Evolutionary conservation across 2,797 vertebrate species (phyloP).

Genomic region (Girardinus metallicus): DNA sequence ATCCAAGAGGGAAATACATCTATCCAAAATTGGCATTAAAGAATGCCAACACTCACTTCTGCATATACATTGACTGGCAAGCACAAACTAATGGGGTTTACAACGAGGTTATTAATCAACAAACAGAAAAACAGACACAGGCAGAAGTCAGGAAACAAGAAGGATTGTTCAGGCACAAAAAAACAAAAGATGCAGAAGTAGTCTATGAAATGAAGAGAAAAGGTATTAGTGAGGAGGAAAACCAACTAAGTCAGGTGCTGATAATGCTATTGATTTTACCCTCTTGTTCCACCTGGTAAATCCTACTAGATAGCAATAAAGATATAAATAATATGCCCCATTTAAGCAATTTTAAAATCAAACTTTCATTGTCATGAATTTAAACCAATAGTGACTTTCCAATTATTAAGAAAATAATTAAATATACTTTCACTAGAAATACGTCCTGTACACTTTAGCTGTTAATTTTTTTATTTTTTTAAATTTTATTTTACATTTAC

Average conservation of each 20-base stretch:
- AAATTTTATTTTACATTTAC: background rate
- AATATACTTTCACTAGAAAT: background rate
- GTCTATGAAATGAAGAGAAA: slow-evolving; percentile 12
- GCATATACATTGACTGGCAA: slow-evolving; percentile 61
- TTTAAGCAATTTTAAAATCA: background rate
- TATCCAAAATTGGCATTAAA: background rate
- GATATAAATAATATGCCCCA: background rate
- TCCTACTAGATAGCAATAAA: background rate
- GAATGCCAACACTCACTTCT: slow-evolving; percentile 16
- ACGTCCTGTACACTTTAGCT: background rate
- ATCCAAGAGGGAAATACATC: background rate
- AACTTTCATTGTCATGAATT: background rate
- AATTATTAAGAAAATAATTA: background rate
- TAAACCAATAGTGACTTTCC: background rate
- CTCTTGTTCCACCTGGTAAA: slow-evolving; percentile 27
- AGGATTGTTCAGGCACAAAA: slow-evolving; percentile 13
- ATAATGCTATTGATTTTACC: slow-evolving; percentile 2
- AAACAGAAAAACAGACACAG: slow-evolving; percentile 12
- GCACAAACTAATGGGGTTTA: slow-evolving; percentile 21
- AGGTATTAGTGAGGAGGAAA: slow-evolving; percentile 11
- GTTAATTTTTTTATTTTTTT: background rate
- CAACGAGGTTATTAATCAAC: slow-evolving; percentile 22
- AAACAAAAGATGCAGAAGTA: slow-evolving; percentile 19
- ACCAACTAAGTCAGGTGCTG: slow-evolving; percentile 13
- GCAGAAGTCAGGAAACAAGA: background rate